Evolutionary conservation across 2,797 vertebrate species (phyloP), one percentile per base, ranked within the genome.

Genomic region (Tachyglossus aculeatus): DNA sequence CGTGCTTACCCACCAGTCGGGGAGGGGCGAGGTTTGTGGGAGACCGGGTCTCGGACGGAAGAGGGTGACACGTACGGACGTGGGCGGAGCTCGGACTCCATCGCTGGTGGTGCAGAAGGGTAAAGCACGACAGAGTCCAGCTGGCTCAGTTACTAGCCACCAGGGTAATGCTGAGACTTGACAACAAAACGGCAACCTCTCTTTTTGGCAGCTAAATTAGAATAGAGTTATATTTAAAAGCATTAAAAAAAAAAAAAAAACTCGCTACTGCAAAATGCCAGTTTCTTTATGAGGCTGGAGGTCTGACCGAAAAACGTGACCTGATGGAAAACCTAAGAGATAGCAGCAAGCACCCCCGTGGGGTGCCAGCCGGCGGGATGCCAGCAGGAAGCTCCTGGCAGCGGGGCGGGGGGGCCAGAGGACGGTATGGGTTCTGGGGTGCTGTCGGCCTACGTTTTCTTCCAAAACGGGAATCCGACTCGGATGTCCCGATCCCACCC

Each of bases 211-310:
- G 88, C 60, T 77, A 64, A 55, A 14, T 74, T 9, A 15, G 58
- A 43, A 73, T 60, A 16, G 51, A 48, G n/a, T 32, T 44, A 79
- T 83, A 77, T 77, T 80, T 72, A 81, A 75, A 86, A 91, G 85
- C 86, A 70, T 83, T 85, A 86, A 86, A 89, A 89, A n/a, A n/a
- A n/a, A n/a, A n/a, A n/a, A n/a, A n/a, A n/a, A 83, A 78, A 80
- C 37, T 58, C 74, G 80, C 80, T 68, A 77, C 78, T 88, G 67
- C 83, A 83, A 90, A 87, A 82, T 67, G 74, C 74, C 84, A 40
- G 63, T 85, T 82, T 81, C 77, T 77, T 81, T 64, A 34, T 0
- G 1, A 74, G 79, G 88, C 77, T 69, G 80, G 82, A 85, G 75
- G 67, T 81, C 86, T 86, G 84, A 88, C 45, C 81, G 81, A 87